Percentiles rank a stretch among this genome's conserved stretches.
Conservation (phyloP, 2,888 invertebrate genomes). For the Subacronicta megacephala region DNA sequence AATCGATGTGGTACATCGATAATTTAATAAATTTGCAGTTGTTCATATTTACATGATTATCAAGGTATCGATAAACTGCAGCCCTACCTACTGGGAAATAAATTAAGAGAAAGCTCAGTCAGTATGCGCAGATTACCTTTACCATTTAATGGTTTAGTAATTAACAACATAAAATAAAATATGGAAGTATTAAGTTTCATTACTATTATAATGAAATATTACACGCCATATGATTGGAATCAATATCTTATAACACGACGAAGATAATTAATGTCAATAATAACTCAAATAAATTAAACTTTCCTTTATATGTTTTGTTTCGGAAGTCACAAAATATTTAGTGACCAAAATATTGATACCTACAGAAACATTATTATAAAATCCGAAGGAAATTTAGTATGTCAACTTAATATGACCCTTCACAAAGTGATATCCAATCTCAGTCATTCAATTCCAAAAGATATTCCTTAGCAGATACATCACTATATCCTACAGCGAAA, state of each 20-base stretch:
- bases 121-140: constrained; percentile 20
- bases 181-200: constrained; percentile 51
- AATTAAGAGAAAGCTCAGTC: constrained; percentile 47
- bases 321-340: neutral
- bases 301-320: neutral
- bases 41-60: constrained; percentile 36
- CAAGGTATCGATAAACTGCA: constrained; percentile 11
- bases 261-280: constrained; percentile 10
- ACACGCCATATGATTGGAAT: constrained; percentile 23
- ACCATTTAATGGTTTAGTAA: constrained; percentile 34
- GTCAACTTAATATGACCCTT: neutral
- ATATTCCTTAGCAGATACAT: constrained; percentile 16
- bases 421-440: neutral
- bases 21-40: constrained; percentile 26
- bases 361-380: neutral
- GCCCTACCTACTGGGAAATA: constrained; percentile 34
- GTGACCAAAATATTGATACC: neutral
- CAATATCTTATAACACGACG: constrained; percentile 16
- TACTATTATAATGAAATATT: constrained; percentile 40
- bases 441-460: constrained; percentile 1
- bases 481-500: constrained; percentile 3
- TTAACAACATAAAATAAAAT: constrained; percentile 32
- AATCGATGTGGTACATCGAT: constrained; percentile 19
- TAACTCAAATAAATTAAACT: constrained; percentile 5
- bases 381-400: neutral